These are phyloP conservation scores for Callipepla squamata DNA, from an alignment of 2,113 vertebrate genomes.

Conservation along the genomic window DNA sequence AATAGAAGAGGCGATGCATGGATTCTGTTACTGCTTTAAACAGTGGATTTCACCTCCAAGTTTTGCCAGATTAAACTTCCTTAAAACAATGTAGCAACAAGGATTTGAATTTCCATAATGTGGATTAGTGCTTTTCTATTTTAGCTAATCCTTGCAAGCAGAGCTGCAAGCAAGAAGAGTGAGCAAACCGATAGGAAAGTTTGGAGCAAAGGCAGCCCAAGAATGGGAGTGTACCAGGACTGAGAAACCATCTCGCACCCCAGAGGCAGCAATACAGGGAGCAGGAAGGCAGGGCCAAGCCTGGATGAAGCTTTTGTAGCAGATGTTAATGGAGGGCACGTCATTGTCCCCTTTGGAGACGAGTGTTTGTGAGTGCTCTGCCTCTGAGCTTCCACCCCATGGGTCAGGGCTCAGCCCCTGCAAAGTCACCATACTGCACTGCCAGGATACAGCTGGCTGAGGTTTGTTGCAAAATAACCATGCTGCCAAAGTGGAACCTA, in stretches of 20 bases:
- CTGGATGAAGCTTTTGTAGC: neutral
- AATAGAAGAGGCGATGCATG: neutral
- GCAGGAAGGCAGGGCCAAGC: neutral
- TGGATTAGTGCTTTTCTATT: neutral
- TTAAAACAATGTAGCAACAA: neutral
- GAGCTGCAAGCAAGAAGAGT: neutral
- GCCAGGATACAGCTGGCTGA: rapidly evolving
- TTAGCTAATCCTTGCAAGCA: neutral
- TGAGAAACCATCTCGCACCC: neutral
- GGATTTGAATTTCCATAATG: slow-evolving; percentile 3
- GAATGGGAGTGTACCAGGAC: rapidly evolving
- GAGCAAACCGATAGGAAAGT: neutral
- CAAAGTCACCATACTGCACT: neutral
- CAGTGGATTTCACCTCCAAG: neutral
- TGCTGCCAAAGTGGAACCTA: neutral
- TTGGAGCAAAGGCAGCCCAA: neutral
- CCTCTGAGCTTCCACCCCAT: neutral
- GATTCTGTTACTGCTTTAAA: neutral
- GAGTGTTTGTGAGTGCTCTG: neutral
- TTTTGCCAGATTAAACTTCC: neutral
- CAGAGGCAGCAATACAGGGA: neutral
- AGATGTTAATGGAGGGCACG: neutral
- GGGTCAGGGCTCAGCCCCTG: neutral
- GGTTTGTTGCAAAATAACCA: neutral
- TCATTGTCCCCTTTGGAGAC: neutral